A percentile compares a stretch with the other conserved stretches of the same genome.
Conservation (phyloP, 2,113 vertebrate genomes). For the Chionodraco myersi region DNA sequence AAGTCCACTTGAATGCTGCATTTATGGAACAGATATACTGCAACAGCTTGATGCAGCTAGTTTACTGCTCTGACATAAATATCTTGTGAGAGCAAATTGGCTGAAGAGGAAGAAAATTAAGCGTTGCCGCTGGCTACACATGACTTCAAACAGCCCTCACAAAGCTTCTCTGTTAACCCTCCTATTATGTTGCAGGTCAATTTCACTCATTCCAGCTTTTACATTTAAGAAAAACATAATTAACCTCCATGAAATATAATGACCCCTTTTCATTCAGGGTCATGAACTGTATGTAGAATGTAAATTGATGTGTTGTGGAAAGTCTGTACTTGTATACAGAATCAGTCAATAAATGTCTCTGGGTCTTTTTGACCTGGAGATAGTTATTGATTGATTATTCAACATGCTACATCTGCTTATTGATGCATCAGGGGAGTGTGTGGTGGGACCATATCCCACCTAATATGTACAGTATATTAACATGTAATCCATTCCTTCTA, state of each 20-base stretch:
- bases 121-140: slow-evolving; percentile 39
- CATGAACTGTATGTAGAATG: slow-evolving; percentile 19
- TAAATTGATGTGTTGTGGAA: slow-evolving; percentile 33
- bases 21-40: slow-evolving; percentile 30
- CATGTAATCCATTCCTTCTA: slow-evolving; percentile 21
- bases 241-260: slow-evolving; percentile 41
- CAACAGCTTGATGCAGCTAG: slow-evolving; percentile 18
- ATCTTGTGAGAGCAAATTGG: slow-evolving; percentile 34
- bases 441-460: not conserved
- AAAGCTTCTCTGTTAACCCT: slow-evolving; percentile 39
- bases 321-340: slow-evolving; percentile 22
- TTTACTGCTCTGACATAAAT: slow-evolving; percentile 49
- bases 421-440: slow-evolving; percentile 24
- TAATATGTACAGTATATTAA: not conserved
- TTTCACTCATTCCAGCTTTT: slow-evolving; percentile 34
- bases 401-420: slow-evolving; percentile 50
- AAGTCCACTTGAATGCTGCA: not conserved
- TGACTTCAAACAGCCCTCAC: slow-evolving; percentile 45
- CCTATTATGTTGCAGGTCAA: slow-evolving; percentile 48
- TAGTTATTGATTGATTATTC: slow-evolving; percentile 56
- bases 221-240: slow-evolving; percentile 44
- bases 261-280: slow-evolving; percentile 9
- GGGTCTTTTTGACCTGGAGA: slow-evolving; percentile 45
- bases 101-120: slow-evolving; percentile 21
- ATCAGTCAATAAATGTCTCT: slow-evolving; percentile 43